These are phyloP conservation scores for Paralichthys olivaceus DNA, from an alignment of 2,113 vertebrate genomes.

Conservation along the genomic window DNA sequence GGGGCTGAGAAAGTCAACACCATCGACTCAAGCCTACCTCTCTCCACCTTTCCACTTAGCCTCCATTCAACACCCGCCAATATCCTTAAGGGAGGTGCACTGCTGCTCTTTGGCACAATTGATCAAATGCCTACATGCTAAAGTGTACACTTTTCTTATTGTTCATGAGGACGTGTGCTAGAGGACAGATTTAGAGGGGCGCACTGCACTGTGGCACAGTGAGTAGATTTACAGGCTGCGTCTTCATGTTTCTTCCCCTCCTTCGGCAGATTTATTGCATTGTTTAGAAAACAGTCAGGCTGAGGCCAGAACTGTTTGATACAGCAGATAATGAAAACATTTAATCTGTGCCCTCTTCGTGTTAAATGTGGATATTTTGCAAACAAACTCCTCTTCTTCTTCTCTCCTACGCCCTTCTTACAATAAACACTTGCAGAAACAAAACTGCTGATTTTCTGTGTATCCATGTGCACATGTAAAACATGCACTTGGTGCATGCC, in stretches of 20 bases:
- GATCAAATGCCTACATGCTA: slow-evolving; percentile 77
- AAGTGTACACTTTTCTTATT: slow-evolving; percentile 70
- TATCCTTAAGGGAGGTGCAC: slow-evolving; percentile 70
- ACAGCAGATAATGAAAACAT: not conserved
- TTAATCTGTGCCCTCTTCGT: too few relatives aligned
- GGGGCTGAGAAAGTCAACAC: slow-evolving; percentile 78
- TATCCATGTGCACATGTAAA: too few relatives aligned
- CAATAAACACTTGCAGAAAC: too few relatives aligned
- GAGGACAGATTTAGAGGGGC: slow-evolving; percentile 29
- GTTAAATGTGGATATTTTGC: too few relatives aligned
- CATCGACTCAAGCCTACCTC: slow-evolving; percentile 72
- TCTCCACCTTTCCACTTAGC: slow-evolving; percentile 79
- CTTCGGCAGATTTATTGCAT: slow-evolving; percentile 12
- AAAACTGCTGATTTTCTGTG: not conserved
- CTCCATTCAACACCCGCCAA: slow-evolving; percentile 73
- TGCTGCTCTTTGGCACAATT: slow-evolving; percentile 72
- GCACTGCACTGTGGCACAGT: slow-evolving; percentile 9
- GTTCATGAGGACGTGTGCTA: slow-evolving; percentile 36
- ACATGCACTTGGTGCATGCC: too few relatives aligned
- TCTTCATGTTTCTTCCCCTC: slow-evolving; percentile 9
- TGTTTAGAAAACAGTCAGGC: slow-evolving; percentile 16
- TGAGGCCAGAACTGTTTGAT: not conserved
- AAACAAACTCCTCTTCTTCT: too few relatives aligned
- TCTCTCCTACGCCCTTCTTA: too few relatives aligned
- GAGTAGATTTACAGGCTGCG: slow-evolving; percentile 19